phyloP scores from a whole-genome alignment of 53 echinoderm and acorn worm genomes.

The Zoroaster sp. region DNA sequence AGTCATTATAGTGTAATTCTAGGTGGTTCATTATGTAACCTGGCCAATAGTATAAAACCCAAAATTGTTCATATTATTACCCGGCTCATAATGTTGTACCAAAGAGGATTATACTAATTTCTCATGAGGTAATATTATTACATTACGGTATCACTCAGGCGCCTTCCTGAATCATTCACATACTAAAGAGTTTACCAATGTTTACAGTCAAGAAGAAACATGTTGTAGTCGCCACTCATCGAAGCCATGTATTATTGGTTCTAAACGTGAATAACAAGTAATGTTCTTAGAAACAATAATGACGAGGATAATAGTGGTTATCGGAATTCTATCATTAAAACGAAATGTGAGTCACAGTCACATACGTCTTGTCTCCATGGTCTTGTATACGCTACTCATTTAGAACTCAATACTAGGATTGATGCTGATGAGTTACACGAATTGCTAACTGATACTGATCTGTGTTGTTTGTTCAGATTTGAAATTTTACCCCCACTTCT shows the following conservation, averaged over 20 bases:
- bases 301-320: neutral
- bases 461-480: too few species aligned
- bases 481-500: too few species aligned
- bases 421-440: too few species aligned
- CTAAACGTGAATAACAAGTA: neutral
- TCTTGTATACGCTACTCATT: neutral
- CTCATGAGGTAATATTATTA: too few species aligned
- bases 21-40: too few species aligned
- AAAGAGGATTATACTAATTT: too few species aligned
- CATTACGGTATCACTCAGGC: neutral
- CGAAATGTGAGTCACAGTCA: neutral
- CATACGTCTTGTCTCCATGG: neutral
- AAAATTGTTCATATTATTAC: too few species aligned
- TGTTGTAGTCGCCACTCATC: neutral
- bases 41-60: too few species aligned
- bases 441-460: too few species aligned
- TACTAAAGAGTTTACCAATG: neutral
- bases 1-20: too few species aligned
- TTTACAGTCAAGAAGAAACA: neutral
- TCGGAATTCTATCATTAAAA: neutral
- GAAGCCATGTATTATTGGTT: neutral
- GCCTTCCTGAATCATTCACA: neutral
- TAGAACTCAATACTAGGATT: too few species aligned
- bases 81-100: too few species aligned
- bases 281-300: neutral